Percentiles rank a stretch among this genome's conserved stretches.
These are phyloP conservation scores for Nothobranchius furzeri DNA, from an alignment of 2,113 vertebrate genomes.

Conservation along the genomic window DNA sequence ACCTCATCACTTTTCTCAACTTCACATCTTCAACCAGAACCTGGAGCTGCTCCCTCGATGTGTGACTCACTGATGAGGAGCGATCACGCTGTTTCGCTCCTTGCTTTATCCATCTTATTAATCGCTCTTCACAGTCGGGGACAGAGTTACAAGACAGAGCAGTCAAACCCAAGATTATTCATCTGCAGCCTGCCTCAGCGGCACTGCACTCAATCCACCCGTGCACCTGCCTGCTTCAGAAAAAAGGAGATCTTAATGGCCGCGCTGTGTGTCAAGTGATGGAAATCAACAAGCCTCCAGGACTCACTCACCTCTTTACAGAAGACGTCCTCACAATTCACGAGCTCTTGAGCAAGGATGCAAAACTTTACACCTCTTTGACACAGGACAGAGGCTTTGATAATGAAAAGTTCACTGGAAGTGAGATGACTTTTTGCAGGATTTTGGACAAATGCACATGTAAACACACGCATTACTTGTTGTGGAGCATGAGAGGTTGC, in stretches of 20 bases:
- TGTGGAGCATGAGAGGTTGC: too few species aligned
- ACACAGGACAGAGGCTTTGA: too few species aligned
- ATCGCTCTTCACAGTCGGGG: slow-evolving; percentile 27
- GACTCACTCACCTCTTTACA: slow-evolving; percentile 35
- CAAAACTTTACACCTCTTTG: background rate
- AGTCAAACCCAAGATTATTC: slow-evolving; percentile 17
- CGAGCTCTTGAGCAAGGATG: slow-evolving; percentile 17
- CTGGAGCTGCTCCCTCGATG: slow-evolving; percentile 3
- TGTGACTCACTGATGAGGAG: slow-evolving; percentile 20
- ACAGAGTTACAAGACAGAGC: slow-evolving; percentile 16
- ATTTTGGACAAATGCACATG: too few species aligned
- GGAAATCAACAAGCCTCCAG: slow-evolving; percentile 53
- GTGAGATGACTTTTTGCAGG: too few species aligned
- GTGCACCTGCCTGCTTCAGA: slow-evolving; percentile 27
- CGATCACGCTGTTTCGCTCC: slow-evolving; percentile 10
- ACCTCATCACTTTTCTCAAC: slow-evolving; percentile 19
- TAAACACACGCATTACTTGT: too few species aligned
- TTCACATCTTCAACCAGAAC: slow-evolving; percentile 8
- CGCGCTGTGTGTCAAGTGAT: slow-evolving; percentile 29
- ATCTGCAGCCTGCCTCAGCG: slow-evolving; percentile 16
- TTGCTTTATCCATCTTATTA: slow-evolving; percentile 40
- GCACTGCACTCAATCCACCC: slow-evolving; percentile 11
- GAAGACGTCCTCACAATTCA: slow-evolving; percentile 34
- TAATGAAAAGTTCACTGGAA: too few species aligned
- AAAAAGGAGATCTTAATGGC: slow-evolving; percentile 45